Conservation (phyloP, 2,888 invertebrate genomes). For the Thymelicus sylvestris region DNA sequence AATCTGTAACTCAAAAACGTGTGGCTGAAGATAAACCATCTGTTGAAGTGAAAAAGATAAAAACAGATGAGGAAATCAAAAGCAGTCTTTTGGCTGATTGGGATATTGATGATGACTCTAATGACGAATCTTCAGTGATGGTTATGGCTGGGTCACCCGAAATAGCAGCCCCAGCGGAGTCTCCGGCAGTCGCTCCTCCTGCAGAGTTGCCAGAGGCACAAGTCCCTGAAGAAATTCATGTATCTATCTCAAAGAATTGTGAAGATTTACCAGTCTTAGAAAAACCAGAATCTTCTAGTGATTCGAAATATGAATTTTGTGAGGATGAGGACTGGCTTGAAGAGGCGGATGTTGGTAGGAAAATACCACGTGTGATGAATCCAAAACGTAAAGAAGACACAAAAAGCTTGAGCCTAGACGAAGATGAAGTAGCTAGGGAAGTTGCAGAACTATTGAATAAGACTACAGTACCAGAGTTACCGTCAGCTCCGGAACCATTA, state of each 20-base stretch:
- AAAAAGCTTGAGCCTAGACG: constrained; percentile 73
- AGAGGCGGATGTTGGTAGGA: constrained; percentile 83
- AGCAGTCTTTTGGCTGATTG: constrained; percentile 90
- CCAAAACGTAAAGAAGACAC: constrained; percentile 69
- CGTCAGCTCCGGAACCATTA: constrained; percentile 79
- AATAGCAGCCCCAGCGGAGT: constrained; percentile 65
- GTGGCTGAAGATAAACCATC: constrained; percentile 60
- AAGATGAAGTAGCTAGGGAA: constrained; percentile 80
- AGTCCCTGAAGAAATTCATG: constrained; percentile 54
- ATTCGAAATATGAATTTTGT: constrained; percentile 92
- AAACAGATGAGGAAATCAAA: constrained; percentile 87
- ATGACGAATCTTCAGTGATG: constrained; percentile 64
- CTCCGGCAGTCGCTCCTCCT: constrained; percentile 69
- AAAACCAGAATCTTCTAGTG: constrained; percentile 75
- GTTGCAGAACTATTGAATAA: constrained; percentile 86
- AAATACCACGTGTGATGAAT: constrained; percentile 86
- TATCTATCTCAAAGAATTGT: constrained; percentile 57
- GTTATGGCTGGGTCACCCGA: constrained; percentile 65
- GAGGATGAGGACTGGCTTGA: constrained; percentile 88
- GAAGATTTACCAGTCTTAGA: constrained; percentile 55
- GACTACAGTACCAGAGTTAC: constrained; percentile 84
- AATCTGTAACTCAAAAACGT: constrained; percentile 70
- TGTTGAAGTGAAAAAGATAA: constrained; percentile 74
- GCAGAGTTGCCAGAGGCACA: constrained; percentile 64
- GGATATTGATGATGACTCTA: constrained; percentile 83